phyloP scores from a whole-genome alignment of 2,113 vertebrate genomes.

The Thalassarche chlororhynchos region DNA sequence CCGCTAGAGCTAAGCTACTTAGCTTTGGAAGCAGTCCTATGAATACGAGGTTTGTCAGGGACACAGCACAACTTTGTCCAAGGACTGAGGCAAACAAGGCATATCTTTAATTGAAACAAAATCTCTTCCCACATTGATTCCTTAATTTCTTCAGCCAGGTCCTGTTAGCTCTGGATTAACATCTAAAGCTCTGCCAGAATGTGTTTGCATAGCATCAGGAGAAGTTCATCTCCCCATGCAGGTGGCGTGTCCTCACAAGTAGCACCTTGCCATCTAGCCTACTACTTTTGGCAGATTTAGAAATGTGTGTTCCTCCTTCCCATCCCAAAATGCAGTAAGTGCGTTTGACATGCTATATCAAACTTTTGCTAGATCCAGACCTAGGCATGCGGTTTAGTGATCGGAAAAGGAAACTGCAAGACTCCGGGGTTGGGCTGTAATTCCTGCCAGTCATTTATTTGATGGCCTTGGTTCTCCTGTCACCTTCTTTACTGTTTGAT shows the following conservation, averaged over 20 bases:
- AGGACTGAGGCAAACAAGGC: neutral
- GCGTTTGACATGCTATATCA: accelerated
- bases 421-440: neutral
- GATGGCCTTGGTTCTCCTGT: neutral
- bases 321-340: neutral
- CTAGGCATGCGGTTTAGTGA: neutral
- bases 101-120: neutral
- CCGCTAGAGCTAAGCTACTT: neutral
- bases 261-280: neutral
- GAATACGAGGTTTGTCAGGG: neutral
- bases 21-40: neutral
- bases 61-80: neutral
- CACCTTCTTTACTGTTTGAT: neutral
- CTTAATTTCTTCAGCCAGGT: neutral
- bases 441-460: neutral
- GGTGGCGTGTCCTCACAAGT: neutral
- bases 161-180: neutral
- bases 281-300: neutral
- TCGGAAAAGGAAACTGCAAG: neutral
- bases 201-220: neutral
- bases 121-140: neutral
- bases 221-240: neutral
- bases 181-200: neutral
- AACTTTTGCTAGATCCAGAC: neutral
- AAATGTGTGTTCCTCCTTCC: neutral